Evolutionary conservation across 2,113 vertebrate species (phyloP).

Genomic region (Tragelaphus scriptus): DNA sequence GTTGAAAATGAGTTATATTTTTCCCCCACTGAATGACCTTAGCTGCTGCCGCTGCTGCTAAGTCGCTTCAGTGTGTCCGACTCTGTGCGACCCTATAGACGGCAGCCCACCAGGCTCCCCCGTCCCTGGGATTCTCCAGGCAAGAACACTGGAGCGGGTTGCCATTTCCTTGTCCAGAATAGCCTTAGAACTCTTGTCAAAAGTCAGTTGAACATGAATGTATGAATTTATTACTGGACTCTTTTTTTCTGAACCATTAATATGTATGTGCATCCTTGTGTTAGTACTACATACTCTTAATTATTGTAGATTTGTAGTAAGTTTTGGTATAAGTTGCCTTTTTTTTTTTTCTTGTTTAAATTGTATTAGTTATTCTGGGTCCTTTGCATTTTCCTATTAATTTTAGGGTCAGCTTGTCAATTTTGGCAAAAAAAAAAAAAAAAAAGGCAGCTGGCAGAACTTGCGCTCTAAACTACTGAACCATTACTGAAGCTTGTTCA

Average conservation of each 20-base stretch:
- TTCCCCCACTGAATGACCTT: not conserved
- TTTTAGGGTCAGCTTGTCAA: not conserved
- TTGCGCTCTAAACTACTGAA: not conserved
- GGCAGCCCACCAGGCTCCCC: no score
- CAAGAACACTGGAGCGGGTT: no score
- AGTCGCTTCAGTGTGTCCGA: accelerated
- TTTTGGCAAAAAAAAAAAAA: not conserved
- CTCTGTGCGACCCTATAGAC: no score
- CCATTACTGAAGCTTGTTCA: not conserved
- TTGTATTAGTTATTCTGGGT: not conserved
- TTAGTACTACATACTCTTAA: not conserved
- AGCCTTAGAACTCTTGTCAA: not conserved
- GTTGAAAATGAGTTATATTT: not conserved
- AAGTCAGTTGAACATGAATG: not conserved
- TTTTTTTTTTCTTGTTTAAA: not conserved
- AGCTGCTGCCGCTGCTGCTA: no score
- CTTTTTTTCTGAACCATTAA: not conserved
- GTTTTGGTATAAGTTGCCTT: not conserved
- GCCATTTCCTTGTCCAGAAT: not conserved
- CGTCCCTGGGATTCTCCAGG: no score
- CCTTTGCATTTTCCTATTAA: not conserved
- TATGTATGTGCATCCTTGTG: not conserved
- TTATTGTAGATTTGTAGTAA: not conserved
- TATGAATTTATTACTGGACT: not conserved
- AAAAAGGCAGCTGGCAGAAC: not conserved